Percentiles rank a stretch among this genome's conserved stretches.
Evolutionary conservation across 2,113 vertebrate genomes (phyloP).

Genomic region (Ciconia boyciana): DNA sequence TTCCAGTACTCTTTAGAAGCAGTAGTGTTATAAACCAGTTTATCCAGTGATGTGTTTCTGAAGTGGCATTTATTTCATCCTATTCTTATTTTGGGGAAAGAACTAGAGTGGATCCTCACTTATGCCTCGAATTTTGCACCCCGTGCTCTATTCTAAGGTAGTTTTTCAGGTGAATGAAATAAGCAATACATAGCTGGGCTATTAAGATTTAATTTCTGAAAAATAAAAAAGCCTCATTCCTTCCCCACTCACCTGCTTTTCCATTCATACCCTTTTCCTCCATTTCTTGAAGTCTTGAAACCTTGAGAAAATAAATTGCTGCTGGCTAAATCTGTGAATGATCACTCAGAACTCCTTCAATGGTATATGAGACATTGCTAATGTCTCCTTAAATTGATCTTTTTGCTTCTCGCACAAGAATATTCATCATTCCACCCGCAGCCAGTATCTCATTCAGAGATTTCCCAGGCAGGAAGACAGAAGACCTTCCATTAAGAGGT

Average conservation of each 20-base stretch:
- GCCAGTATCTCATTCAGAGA: not conserved
- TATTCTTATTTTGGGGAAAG: not conserved
- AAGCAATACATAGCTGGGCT: not conserved
- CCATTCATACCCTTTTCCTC: not conserved
- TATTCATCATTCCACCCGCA: not conserved
- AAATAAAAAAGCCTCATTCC: not conserved
- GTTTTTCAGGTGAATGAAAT: not conserved
- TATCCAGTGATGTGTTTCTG: not conserved
- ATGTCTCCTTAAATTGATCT: constrained; percentile 4
- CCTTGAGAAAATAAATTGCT: not conserved
- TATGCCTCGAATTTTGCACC: not conserved
- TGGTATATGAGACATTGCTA: not conserved
- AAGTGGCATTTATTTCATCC: not conserved
- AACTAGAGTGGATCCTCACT: not conserved
- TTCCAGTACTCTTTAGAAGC: not conserved
- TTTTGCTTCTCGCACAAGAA: not conserved
- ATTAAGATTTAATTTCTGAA: not conserved
- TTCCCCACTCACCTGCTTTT: not conserved
- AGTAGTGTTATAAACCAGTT: not conserved
- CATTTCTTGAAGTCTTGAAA: not conserved
- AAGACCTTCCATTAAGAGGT: not conserved
- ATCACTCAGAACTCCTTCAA: not conserved
- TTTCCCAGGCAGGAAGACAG: not conserved
- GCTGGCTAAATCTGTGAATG: not conserved
- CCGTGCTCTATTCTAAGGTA: not conserved